Evolutionary conservation across 2,888 invertebrate species (phyloP), one percentile per base, ranked within the genome.

Genomic region (Oegoconia quadripuncta): DNA sequence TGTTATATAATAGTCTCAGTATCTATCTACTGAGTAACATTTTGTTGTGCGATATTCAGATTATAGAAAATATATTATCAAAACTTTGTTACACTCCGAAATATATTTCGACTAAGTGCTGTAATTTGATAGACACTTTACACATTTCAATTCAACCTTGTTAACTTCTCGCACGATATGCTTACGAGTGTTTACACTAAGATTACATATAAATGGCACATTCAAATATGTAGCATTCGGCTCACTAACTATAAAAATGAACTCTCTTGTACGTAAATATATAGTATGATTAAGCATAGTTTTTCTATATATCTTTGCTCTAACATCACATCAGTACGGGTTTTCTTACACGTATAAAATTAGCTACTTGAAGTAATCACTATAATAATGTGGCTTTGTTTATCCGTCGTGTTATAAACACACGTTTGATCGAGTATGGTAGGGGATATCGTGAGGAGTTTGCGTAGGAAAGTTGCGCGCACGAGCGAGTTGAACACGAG

Each of bases 281-380:
- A 12, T n/a, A n/a, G 13, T 13, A 12, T 8, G 11, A 38, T 33
- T 44, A 35, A 39, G n/a, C 23, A 35, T 36, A 38, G 46, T 53
- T 64, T 62, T 60, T 44, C 65, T 73, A 74, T 74, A 75, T 51
- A 67, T 77, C 69, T 81, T 82, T 81, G 74, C 77, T 79, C 74
- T 76, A 78, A 67, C 68, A 77, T 78, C 75, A 81, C 80, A 75
- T 82, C 81, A 80, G 82, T 81, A 78, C 82, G 75, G 72, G 68
- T 76, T 74, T 74, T 66, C 68, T 75, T 75, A 73, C 36, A 55
- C 50, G 52, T 51, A 55, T n/a, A 64, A 61, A 65, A 59, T 52
- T 62, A 64, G 52, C 54, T 58, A 60, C 60, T 62, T 9, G 25
- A 25, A 25, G n/a, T 11, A 25, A n/a, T n/a, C n/a, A n/a, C n/a